Percentiles rank a stretch among this genome's conserved stretches.
Conservation (phyloP, 2,888 invertebrate genomes). For the Timema podura region DNA sequence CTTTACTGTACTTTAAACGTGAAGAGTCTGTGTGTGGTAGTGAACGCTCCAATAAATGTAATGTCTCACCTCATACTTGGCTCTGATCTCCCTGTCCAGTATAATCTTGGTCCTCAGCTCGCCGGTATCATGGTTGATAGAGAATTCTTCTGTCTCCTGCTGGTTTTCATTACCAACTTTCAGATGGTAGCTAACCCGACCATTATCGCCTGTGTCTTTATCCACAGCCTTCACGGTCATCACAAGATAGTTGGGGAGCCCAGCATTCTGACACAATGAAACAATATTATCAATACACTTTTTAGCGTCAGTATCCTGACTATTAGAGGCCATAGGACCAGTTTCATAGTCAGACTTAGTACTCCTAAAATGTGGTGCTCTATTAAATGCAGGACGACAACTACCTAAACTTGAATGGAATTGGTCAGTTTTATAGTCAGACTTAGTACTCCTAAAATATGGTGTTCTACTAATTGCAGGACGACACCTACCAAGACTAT, state of each 20-base stretch:
- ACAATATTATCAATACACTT: too few species aligned
- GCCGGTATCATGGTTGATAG: slow-evolving; percentile 71
- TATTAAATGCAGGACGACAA: too few species aligned
- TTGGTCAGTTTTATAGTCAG: too few species aligned
- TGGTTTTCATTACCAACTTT: slow-evolving; percentile 72
- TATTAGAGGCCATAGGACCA: too few species aligned
- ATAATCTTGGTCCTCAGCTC: slow-evolving; percentile 75
- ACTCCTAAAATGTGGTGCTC: too few species aligned
- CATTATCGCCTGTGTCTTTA: slow-evolving; percentile 78
- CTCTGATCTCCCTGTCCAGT: slow-evolving; percentile 70
- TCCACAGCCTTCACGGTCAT: slow-evolving; percentile 80
- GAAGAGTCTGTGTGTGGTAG: too few species aligned
- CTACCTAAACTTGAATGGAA: too few species aligned
- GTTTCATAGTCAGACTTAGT: too few species aligned
- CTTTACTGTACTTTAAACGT: background rate
- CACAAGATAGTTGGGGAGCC: slow-evolving; percentile 69
- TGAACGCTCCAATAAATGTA: background rate
- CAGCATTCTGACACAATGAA: slow-evolving; percentile 58
- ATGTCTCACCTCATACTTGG: slow-evolving; percentile 56
- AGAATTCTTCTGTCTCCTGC: slow-evolving; percentile 77
- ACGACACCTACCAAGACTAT: too few species aligned
- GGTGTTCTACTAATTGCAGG: too few species aligned
- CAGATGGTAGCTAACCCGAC: slow-evolving; percentile 76
- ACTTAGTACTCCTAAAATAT: too few species aligned
- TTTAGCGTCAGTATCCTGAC: too few species aligned